phyloP scores from a whole-genome alignment of 2,113 vertebrate genomes.

The Irena cyanogastra region DNA sequence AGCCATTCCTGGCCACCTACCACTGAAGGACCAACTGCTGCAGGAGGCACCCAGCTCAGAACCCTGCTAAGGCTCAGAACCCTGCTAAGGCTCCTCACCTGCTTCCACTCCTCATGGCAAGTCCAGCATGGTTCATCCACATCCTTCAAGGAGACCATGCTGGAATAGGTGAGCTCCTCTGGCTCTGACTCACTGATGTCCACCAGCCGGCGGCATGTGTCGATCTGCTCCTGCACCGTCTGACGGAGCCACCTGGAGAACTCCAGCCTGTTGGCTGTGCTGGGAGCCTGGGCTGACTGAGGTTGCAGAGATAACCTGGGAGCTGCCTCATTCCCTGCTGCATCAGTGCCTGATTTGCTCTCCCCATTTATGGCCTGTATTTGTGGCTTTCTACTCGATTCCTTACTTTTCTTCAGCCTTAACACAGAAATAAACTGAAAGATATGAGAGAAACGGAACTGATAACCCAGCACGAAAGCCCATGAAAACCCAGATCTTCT shows the following conservation, averaged over 20 bases:
- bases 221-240: slow-evolving; percentile 77
- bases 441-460: neutral
- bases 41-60: neutral
- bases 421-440: slow-evolving; percentile 83
- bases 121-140: neutral
- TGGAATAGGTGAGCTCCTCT: slow-evolving; percentile 32
- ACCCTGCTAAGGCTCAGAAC: neutral
- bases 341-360: neutral
- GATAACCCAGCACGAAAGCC: neutral
- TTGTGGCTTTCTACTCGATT: neutral
- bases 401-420: slow-evolving; percentile 70
- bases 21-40: neutral
- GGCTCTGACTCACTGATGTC: slow-evolving; percentile 57
- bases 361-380: neutral
- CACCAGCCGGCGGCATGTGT: slow-evolving; percentile 64
- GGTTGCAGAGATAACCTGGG: neutral
- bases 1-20: neutral
- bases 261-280: slow-evolving; percentile 12
- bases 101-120: slow-evolving; percentile 77
- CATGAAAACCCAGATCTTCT: neutral
- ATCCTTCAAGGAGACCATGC: slow-evolving; percentile 43
- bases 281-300: neutral
- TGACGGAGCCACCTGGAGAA: slow-evolving; percentile 36
- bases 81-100: slow-evolving; percentile 60
- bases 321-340: neutral